These are phyloP conservation scores for Phylloscopus trochiloides DNA, from an alignment of 2,113 vertebrate genomes.

Conservation along the genomic window DNA sequence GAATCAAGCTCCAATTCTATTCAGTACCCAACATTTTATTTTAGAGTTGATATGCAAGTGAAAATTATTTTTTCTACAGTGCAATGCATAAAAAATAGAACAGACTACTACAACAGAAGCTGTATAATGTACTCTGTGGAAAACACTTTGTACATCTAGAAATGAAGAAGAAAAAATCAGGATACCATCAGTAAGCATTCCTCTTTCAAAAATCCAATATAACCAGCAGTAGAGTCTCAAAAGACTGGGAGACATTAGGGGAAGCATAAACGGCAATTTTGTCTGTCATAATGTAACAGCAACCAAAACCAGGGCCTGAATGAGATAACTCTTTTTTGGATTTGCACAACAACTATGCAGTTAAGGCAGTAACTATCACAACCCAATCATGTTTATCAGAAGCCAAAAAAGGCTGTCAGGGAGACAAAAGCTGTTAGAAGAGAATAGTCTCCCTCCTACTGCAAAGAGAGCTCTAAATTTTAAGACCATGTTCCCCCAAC, in stretches of 20 bases:
- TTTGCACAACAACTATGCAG: not conserved
- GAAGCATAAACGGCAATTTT: not conserved
- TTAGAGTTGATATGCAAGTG: not conserved
- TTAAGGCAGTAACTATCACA: not conserved
- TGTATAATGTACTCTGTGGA: not conserved
- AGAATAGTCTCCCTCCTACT: not conserved
- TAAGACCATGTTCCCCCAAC: not conserved
- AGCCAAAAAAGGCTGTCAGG: not conserved
- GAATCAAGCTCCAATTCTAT: not conserved
- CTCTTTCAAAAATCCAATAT: not conserved
- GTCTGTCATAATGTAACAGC: not conserved
- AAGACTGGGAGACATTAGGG: not conserved
- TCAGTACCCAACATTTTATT: not conserved
- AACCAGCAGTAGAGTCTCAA: not conserved
- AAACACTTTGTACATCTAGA: not conserved
- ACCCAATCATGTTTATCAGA: not conserved
- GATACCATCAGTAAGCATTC: not conserved
- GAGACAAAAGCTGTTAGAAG: not conserved
- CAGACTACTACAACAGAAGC: not conserved
- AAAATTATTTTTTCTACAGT: not conserved
- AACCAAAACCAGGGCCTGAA: not conserved
- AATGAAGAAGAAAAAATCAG: not conserved
- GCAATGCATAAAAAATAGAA: not conserved
- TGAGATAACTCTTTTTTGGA: not conserved
- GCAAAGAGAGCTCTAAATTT: not conserved